Evolutionary conservation across 1,140 invertebrate species (phyloP), one percentile per base, ranked within the genome.

Genomic region (Telenomus remus): DNA sequence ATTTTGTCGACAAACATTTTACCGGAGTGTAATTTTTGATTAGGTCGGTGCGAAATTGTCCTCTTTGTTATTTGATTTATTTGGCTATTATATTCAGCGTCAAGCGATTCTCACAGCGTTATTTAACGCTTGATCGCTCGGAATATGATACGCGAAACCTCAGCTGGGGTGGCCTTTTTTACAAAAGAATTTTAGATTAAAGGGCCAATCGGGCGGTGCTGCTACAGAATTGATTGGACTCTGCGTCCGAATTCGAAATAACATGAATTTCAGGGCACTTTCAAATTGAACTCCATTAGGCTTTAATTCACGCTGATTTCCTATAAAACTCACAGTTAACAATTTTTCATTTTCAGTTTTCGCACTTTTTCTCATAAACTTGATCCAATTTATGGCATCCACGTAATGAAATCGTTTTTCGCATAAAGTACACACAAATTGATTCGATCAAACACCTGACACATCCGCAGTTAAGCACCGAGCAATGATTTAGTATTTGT

Each of bases 101-200:
- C 43, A 12, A 12, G 43, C 11, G 13, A 44, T 44, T 44, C 43
- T 44, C 43, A 44, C 43, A 3, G 8, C 12, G 43, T 44, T 44
- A 44, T 44, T 44, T 44, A 44, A 44, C 43, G 43, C n/a, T 44
- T 44, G 43, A 44, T 44, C n/a, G 43, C 43, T 13, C 13, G 4
- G 43, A 12, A 7, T 14, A 44, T 44, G 12, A 44, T n/a, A 44
- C 43, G 43, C 12, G 43, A 12, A 44, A 44, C 43, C n/a, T 12
- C 43, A 4, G 12, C 13, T 44, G 12, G 11, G 43, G 43, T 13
- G 43, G 6, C 43, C 11, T 3, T 44, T 44, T 44, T 13, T 11
- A 12, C 11, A 44, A 44, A 13, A 12, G 12, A 44, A 44, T 44
- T 44, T 44, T 13, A 13, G 43, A 44, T 44, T 44, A 12, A 44